phyloP scores from a whole-genome alignment of 2,888 invertebrate genomes.

The Lasioglossum lativentre region DNA sequence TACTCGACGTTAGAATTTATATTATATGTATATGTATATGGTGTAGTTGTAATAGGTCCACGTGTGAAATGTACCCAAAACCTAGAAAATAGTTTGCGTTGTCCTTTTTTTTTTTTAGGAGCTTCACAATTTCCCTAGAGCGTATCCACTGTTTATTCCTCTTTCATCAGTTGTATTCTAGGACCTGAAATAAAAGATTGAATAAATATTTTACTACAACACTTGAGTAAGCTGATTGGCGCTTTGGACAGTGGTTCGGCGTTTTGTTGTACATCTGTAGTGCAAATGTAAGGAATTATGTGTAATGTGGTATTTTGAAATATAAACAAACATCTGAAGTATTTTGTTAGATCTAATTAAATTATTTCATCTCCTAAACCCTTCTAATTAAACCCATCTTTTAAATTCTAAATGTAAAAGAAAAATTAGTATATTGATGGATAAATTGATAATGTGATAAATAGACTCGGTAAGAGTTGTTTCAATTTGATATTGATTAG shows the following conservation, averaged over 20 bases:
- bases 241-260: background rate
- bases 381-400: too few relatives aligned
- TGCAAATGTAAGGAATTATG: background rate
- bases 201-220: background rate
- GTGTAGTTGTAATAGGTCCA: background rate
- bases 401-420: too few relatives aligned
- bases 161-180: background rate
- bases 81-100: background rate
- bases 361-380: background rate
- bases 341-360: background rate
- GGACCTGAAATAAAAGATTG: background rate
- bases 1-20: constrained; percentile 9
- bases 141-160: background rate
- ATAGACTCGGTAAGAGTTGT: background rate
- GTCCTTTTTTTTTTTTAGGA: background rate
- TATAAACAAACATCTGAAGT: background rate
- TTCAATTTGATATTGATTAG: background rate
- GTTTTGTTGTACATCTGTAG: background rate
- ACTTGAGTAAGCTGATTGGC: background rate
- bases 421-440: background rate
- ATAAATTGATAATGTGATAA: background rate
- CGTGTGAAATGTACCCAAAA: background rate
- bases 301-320: background rate
- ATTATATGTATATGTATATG: background rate
- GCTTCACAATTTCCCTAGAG: background rate